These are phyloP conservation scores for Lepidiolamprologus cunningtoni DNA, from an alignment of 2,113 vertebrate genomes.

Conservation along the genomic window DNA sequence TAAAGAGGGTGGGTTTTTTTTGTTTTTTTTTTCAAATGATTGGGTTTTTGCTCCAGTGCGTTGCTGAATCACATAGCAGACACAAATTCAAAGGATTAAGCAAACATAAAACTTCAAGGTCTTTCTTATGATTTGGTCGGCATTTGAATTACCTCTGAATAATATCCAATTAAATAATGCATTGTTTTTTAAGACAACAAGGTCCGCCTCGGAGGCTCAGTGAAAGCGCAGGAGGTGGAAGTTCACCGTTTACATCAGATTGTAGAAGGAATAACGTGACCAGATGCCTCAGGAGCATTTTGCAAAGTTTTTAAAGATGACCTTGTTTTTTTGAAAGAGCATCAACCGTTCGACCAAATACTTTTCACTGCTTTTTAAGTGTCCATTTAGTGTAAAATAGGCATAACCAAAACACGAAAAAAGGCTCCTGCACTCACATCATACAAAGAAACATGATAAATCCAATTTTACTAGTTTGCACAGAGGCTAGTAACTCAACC, in stretches of 20 bases:
- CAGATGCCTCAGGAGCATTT: neutral
- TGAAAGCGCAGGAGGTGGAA: slow-evolving; percentile 11
- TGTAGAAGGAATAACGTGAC: neutral
- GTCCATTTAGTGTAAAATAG: neutral
- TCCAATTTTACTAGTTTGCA: neutral
- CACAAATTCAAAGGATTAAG: slow-evolving; percentile 60
- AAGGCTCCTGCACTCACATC: neutral
- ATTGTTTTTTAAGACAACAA: slow-evolving; percentile 51
- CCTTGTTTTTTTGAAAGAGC: neutral
- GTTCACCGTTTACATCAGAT: neutral
- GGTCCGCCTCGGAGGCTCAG: slow-evolving; percentile 4
- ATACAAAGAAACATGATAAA: neutral
- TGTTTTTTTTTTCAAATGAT: slow-evolving; percentile 38
- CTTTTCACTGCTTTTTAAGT: neutral
- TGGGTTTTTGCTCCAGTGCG: slow-evolving; percentile 54
- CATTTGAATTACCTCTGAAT: slow-evolving; percentile 56
- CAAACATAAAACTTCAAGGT: slow-evolving; percentile 58
- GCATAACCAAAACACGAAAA: neutral
- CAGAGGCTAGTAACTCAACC: neutral
- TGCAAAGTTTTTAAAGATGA: neutral
- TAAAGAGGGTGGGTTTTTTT: slow-evolving; percentile 62
- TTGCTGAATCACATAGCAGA: slow-evolving; percentile 49
- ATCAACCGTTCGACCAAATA: neutral
- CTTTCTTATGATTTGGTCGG: slow-evolving; percentile 45
- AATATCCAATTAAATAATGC: slow-evolving; percentile 64